Evolutionary conservation across 2,113 vertebrate species (phyloP), one percentile per base, ranked within the genome.

Genomic region (Psittacara wagleri): DNA sequence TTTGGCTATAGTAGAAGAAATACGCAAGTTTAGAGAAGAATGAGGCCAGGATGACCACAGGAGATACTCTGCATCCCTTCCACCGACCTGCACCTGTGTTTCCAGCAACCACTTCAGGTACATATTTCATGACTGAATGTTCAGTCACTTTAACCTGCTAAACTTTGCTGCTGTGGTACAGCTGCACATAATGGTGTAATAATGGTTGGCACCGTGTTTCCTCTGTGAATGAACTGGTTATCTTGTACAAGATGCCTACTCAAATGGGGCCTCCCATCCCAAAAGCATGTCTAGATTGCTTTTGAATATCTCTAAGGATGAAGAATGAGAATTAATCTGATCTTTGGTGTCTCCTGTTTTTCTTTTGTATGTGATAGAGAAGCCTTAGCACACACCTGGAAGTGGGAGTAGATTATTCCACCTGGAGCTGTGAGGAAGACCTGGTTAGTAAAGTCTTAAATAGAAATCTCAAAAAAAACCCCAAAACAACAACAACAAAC

Each of bases 101-200:
- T 91, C 33, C 52, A 86, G 35, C 20, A 62, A 24, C 16, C 8
- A 8, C 52, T 73, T 83, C 35, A 66, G 54, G 41, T 44, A 70
- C 29, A 4, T 39, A 14, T 43, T 77, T 86, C 18, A n/a, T 41
- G n/a, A 63, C 9, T 61, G 63, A 83, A 69, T 4, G 63, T 39
- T 27, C n/a, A 59, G 55, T 6, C 31, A 1, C 35, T 48, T 37
- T 25, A 64, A 43, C 25, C 15, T 68, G 33, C 11, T 35, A 46
- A 49, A 39, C 10, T 67, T 73, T 51, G 59, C 48, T 80, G 80
- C 57, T 73, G 66, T 57, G 70, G n/a, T 48, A 46, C 22, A 22
- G 33, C 49, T 78, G 62, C 24, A 57, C 0, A 0, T 57, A 39
- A n/a, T 13, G 27, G 12, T 29, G 1, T 44, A 17, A 67, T 52